A percentile compares a stretch with the other conserved stretches of the same genome.
Conservation (phyloP, 2,797 vertebrate genomes). For the Pangasius larnaudii region DNA sequence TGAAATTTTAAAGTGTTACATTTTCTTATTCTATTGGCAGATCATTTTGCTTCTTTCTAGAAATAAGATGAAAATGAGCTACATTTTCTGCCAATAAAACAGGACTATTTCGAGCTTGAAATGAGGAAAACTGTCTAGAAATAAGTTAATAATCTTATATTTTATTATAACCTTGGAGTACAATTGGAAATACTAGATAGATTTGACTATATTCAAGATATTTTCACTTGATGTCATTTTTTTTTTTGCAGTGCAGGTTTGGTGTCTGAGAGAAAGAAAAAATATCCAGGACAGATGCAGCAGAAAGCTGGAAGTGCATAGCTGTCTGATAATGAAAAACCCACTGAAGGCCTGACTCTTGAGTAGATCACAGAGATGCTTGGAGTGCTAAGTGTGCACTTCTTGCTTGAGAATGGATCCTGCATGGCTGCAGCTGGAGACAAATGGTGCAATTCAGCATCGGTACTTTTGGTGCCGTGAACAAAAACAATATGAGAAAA, state of each 20-base stretch:
- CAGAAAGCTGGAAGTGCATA: neutral
- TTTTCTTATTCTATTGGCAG: neutral
- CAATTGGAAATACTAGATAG: neutral
- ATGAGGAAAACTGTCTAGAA: neutral
- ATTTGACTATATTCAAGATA: neutral
- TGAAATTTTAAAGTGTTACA: neutral
- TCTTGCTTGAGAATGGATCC: slow-evolving; percentile 23
- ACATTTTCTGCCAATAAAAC: neutral
- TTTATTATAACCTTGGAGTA: neutral
- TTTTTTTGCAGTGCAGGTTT: neutral
- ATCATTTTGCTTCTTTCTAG: neutral
- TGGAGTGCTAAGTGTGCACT: slow-evolving; percentile 48
- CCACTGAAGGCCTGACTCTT: slow-evolving; percentile 30
- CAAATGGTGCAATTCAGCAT: slow-evolving; percentile 49
- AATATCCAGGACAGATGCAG: neutral
- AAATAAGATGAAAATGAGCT: neutral
- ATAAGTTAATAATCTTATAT: neutral
- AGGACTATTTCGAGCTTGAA: no score
- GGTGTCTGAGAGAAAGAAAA: neutral
- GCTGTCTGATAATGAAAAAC: neutral
- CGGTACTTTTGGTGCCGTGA: slow-evolving; percentile 47
- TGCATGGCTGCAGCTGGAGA: slow-evolving; percentile 45
- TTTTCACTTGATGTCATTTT: neutral
- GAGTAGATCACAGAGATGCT: slow-evolving; percentile 26
- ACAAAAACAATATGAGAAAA: slow-evolving; percentile 52